Conservation (phyloP, 2,113 vertebrate genomes). For the Zosterops japonicus region DNA sequence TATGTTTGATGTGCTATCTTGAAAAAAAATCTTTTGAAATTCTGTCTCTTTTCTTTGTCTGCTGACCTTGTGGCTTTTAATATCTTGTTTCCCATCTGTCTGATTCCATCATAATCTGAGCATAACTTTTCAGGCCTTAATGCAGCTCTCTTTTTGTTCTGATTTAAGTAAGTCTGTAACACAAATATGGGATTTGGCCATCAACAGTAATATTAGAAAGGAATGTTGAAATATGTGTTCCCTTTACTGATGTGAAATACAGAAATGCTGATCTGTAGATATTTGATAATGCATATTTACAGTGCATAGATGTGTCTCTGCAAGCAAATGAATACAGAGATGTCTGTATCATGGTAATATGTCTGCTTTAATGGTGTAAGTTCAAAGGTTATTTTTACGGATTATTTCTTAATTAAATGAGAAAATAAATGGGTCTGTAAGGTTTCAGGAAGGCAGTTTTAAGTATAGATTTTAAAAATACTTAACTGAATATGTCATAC, state of each 20-base stretch:
- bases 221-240: slow-evolving; percentile 52
- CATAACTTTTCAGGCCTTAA: slow-evolving; percentile 53
- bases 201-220: slow-evolving; percentile 45
- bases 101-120: slow-evolving; percentile 58
- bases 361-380: slow-evolving; percentile 34
- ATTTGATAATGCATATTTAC: slow-evolving; percentile 30
- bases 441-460: slow-evolving; percentile 10
- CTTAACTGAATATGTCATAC: background rate
- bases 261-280: slow-evolving; percentile 1
- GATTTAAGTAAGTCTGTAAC: slow-evolving; percentile 14
- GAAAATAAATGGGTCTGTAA: background rate
- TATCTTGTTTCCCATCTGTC: slow-evolving; percentile 69
- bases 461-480: slow-evolving; percentile 2
- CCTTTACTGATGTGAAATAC: slow-evolving; percentile 49
- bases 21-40: slow-evolving; percentile 68
- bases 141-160: slow-evolving; percentile 57
- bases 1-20: slow-evolving; percentile 67
- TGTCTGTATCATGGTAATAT: slow-evolving; percentile 20
- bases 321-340: slow-evolving; percentile 36
- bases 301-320: slow-evolving; percentile 22
- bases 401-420: slow-evolving; percentile 56
- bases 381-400: slow-evolving; percentile 35
- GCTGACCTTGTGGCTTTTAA: slow-evolving; percentile 59
- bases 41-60: slow-evolving; percentile 69
- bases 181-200: slow-evolving; percentile 34